These are phyloP conservation scores for Chrysaora quinquecirrha DNA, from an alignment of 30 jellyfish, hydroid and myxozoan genomes.

Conservation along the genomic window DNA sequence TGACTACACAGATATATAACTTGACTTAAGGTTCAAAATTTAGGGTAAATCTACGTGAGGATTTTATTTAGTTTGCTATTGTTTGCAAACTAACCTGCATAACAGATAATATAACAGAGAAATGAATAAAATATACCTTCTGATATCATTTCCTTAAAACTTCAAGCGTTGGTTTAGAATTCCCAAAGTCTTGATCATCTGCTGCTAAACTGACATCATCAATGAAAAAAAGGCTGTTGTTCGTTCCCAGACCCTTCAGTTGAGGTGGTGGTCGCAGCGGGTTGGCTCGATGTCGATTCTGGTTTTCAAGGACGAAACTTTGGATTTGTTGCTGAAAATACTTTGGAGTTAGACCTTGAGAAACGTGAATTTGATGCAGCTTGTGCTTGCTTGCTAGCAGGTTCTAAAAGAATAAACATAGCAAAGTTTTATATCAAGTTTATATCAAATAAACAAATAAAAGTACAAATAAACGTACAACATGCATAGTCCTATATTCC, in stretches of 20 bases:
- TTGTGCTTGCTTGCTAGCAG: slow-evolving; percentile 13
- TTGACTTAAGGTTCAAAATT: no score
- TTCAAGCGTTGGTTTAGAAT: slow-evolving; percentile 67
- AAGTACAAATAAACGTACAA: no score
- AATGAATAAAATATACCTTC: no score
- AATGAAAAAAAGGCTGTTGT: slow-evolving; percentile 50
- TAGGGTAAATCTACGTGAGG: no score
- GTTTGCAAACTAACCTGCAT: no score
- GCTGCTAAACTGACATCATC: slow-evolving; percentile 70
- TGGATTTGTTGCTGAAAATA: slow-evolving; percentile 49
- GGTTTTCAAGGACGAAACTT: slow-evolving; percentile 26
- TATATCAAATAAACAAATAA: no score
- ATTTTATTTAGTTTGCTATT: no score
- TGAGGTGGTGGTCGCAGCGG: slow-evolving; percentile 39
- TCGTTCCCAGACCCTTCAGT: slow-evolving; percentile 17
- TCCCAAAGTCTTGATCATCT: neutral
- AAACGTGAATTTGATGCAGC: slow-evolving; percentile 2
- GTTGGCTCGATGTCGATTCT: slow-evolving; percentile 32
- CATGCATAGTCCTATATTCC: no score
- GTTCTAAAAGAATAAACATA: slow-evolving; percentile 17
- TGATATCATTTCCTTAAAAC: slow-evolving; percentile 61
- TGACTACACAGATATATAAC: no score
- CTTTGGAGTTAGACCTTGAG: slow-evolving; percentile 20
- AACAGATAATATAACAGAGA: no score
- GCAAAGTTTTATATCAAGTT: neutral